Conservation (phyloP, 1,140 invertebrate genomes). For the Dendrolimus punctatus region DNA sequence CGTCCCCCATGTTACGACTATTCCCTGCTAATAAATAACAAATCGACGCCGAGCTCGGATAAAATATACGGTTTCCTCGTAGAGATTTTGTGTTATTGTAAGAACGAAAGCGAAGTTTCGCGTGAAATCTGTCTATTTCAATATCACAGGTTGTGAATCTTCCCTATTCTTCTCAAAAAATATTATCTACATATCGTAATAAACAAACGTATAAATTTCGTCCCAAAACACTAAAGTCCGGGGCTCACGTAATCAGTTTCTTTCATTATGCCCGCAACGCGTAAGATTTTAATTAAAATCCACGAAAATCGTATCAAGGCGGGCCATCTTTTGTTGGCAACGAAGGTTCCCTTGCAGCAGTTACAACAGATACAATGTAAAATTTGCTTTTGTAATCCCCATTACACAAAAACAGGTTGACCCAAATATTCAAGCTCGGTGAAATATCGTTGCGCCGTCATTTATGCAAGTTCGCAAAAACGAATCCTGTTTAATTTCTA, state of each 20-base stretch:
- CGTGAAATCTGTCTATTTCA: slow-evolving; percentile 28
- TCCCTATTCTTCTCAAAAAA: slow-evolving; percentile 15
- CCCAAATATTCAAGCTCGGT: slow-evolving; percentile 58
- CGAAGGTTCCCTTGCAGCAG: slow-evolving; percentile 53
- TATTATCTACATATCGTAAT: slow-evolving; percentile 17
- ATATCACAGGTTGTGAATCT: slow-evolving; percentile 15
- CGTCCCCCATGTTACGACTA: slow-evolving; percentile 60
- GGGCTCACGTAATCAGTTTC: slow-evolving; percentile 48
- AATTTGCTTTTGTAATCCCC: slow-evolving; percentile 66
- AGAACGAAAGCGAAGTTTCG: slow-evolving; percentile 33
- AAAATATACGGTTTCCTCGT: slow-evolving; percentile 61
- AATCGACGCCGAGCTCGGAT: slow-evolving; percentile 53
- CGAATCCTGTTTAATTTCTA: slow-evolving; percentile 42
- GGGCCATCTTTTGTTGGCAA: slow-evolving; percentile 54
- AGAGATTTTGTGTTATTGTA: slow-evolving; percentile 39
- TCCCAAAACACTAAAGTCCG: slow-evolving; percentile 30
- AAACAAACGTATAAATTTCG: slow-evolving; percentile 36
- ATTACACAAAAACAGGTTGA: slow-evolving; percentile 69
- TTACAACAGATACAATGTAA: slow-evolving; percentile 63
- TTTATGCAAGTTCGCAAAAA: slow-evolving; percentile 67
- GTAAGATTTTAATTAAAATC: slow-evolving; percentile 69
- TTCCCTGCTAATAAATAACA: slow-evolving; percentile 69
- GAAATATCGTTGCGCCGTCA: slow-evolving; percentile 59
- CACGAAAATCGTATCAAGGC: slow-evolving; percentile 54
- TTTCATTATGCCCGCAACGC: slow-evolving; percentile 49